These are phyloP conservation scores for Pyrgilauda ruficollis DNA, from an alignment of 2,113 vertebrate species.

Conservation along the genomic window DNA sequence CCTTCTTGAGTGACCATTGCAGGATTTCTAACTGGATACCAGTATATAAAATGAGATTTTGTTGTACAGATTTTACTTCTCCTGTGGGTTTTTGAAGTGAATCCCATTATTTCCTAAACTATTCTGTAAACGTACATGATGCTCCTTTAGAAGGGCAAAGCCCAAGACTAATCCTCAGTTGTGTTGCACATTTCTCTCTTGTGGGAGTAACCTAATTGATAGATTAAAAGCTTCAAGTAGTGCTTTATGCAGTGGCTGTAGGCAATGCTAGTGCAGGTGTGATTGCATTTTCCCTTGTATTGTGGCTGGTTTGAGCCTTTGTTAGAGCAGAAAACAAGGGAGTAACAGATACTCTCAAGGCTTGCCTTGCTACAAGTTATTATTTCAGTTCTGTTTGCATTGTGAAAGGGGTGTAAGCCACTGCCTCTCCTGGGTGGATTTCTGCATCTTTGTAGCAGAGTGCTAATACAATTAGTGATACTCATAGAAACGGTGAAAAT, in stretches of 20 bases:
- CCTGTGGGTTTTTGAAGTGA: background rate
- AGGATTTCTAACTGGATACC: background rate
- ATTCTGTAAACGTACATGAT: background rate
- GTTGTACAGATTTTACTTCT: background rate
- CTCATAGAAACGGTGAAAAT: background rate
- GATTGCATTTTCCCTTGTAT: background rate
- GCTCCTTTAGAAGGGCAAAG: background rate
- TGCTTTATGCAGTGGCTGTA: background rate
- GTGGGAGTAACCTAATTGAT: background rate
- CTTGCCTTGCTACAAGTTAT: background rate
- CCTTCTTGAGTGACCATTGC: background rate
- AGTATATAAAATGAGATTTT: background rate
- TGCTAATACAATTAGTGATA: background rate
- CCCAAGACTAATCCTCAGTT: background rate
- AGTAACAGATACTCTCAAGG: background rate
- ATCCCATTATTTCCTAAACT: background rate
- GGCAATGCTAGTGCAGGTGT: background rate
- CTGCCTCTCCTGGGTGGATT: background rate
- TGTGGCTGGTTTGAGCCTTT: background rate
- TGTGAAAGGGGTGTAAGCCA: background rate
- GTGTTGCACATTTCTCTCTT: background rate
- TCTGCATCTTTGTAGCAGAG: background rate
- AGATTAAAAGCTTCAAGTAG: background rate
- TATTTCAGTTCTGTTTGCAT: background rate
- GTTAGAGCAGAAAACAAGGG: background rate